A percentile compares a stretch with the other conserved stretches of the same genome.
Evolutionary conservation across 2,888 invertebrate species (phyloP).

Genomic region (Iselma pallidipennis): DNA sequence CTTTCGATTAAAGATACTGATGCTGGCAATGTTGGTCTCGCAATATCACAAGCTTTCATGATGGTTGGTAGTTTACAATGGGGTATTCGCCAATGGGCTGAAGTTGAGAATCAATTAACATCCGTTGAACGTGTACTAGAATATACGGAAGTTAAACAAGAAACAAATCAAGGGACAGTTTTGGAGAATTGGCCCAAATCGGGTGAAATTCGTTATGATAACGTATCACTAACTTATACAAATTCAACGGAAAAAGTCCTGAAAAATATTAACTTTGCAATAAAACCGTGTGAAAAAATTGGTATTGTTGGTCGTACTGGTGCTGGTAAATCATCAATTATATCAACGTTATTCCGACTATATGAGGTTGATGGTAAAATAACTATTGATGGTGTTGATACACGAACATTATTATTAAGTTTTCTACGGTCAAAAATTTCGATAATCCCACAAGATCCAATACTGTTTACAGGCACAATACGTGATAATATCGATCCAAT

Average conservation of each 20-base stretch:
- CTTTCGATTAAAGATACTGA: slow-evolving; percentile 29
- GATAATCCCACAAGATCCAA: slow-evolving; percentile 60
- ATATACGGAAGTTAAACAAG: slow-evolving; percentile 56
- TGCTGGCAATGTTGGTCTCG: slow-evolving; percentile 68
- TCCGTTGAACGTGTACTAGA: slow-evolving; percentile 79
- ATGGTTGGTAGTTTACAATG: slow-evolving; percentile 69
- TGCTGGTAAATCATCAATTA: slow-evolving; percentile 79
- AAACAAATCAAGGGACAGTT: slow-evolving; percentile 53
- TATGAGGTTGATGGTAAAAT: slow-evolving; percentile 79
- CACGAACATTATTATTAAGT: slow-evolving; percentile 55
- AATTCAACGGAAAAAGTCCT: slow-evolving; percentile 63
- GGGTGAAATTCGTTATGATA: slow-evolving; percentile 62
- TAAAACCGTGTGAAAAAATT: slow-evolving; percentile 71
- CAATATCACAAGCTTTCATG: slow-evolving; percentile 78
- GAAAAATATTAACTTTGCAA: slow-evolving; percentile 68
- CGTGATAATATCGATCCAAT: slow-evolving; percentile 51
- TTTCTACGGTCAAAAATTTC: slow-evolving; percentile 57
- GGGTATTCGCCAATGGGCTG: slow-evolving; percentile 81
- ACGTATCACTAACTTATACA: slow-evolving; percentile 59
- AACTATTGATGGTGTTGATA: slow-evolving; percentile 48
- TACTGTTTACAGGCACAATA: slow-evolving; percentile 61
- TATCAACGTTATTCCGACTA: slow-evolving; percentile 76
- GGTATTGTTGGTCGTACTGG: slow-evolving; percentile 84
- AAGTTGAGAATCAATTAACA: slow-evolving; percentile 78
- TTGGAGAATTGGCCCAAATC: slow-evolving; percentile 66